These are phyloP conservation scores for Hoplodrina blanda DNA, from an alignment of 2,888 invertebrate species.

Conservation along the genomic window DNA sequence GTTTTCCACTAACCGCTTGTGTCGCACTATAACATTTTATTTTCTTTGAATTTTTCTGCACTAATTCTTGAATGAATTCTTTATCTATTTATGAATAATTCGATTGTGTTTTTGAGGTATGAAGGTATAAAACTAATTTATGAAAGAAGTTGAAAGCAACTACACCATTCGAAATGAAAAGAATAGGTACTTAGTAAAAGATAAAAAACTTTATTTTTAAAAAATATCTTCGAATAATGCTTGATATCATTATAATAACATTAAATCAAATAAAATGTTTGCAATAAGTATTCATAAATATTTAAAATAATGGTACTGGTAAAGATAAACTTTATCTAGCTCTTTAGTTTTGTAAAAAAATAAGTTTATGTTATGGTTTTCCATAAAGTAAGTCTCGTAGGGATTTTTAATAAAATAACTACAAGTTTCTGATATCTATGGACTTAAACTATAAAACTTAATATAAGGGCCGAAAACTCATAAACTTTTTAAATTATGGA, in stretches of 20 bases:
- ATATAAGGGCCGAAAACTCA: background rate
- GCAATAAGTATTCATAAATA: constrained; percentile 22
- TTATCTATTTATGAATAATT: constrained; percentile 4
- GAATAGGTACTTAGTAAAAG: background rate
- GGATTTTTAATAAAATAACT: background rate
- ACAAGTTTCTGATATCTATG: background rate
- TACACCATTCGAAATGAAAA: background rate
- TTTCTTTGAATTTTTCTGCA: constrained; percentile 45
- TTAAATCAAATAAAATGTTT: constrained; percentile 36
- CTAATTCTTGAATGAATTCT: background rate
- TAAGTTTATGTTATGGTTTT: too few relatives aligned
- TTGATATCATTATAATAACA: constrained; percentile 5
- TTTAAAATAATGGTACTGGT: constrained; percentile 4
- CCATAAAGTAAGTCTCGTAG: too few relatives aligned
- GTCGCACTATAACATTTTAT: constrained; percentile 65
- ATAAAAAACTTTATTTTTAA: background rate
- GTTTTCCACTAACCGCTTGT: constrained; percentile 48
- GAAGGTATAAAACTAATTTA: constrained; percentile 3
- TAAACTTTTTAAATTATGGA: too few relatives aligned
- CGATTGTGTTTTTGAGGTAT: constrained; percentile 3
- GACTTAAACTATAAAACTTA: background rate
- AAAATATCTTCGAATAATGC: background rate
- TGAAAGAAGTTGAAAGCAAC: background rate
- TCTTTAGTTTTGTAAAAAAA: background rate
- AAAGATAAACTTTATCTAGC: constrained; percentile 2